These are phyloP conservation scores for Polydesmus complanatus DNA, from an alignment of 2,888 invertebrate species.

Conservation along the genomic window DNA sequence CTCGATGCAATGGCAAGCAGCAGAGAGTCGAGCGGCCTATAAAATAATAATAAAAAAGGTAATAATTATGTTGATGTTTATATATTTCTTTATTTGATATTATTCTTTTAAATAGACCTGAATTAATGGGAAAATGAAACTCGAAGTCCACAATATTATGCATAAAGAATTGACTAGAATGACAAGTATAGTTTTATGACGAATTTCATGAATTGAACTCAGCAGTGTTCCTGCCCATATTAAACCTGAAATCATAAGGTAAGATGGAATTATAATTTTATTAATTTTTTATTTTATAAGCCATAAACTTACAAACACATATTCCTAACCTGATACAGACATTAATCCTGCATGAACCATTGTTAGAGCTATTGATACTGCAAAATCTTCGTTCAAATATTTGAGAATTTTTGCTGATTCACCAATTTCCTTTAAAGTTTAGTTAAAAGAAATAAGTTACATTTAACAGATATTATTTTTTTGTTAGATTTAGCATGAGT, in stretches of 20 bases:
- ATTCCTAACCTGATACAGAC: conserved; percentile 52
- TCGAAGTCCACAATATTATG: conserved; percentile 44
- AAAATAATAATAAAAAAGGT: too few species aligned
- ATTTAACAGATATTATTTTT: too few species aligned
- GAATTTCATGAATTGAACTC: not conserved
- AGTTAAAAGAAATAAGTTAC: too few species aligned
- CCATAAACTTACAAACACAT: too few species aligned
- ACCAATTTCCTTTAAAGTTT: conserved; percentile 65
- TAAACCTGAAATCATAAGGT: not conserved
- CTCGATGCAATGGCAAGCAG: conserved; percentile 54
- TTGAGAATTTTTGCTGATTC: conserved; percentile 62
- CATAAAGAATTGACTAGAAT: conserved; percentile 25
- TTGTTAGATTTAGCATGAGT: too few species aligned
- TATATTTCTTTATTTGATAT: conserved; percentile 1
- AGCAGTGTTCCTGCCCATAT: not conserved
- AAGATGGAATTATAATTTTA: too few species aligned
- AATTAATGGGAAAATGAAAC: conserved; percentile 52
- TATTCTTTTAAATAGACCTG: conserved; percentile 40
- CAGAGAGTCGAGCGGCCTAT: conserved; percentile 59
- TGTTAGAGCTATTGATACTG: conserved; percentile 61
- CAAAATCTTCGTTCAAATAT: conserved; percentile 60
- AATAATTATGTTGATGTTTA: not conserved
- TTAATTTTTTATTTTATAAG: too few species aligned
- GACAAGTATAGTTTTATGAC: not conserved
- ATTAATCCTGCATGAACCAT: conserved; percentile 37